Evolutionary conservation across 1,140 invertebrate genomes (phyloP).

Genomic region (Solen grandis): DNA sequence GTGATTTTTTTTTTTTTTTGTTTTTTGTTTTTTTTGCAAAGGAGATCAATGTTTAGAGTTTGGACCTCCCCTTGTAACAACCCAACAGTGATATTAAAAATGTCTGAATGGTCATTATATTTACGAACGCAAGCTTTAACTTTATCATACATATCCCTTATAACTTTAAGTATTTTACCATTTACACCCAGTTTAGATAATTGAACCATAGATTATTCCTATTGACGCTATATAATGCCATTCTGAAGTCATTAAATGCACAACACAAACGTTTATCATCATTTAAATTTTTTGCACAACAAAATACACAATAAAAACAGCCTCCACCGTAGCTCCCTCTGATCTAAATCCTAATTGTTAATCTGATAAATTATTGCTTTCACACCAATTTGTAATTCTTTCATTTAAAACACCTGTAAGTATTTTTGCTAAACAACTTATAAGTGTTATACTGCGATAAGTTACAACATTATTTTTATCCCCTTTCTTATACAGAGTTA

Average conservation of each 20-base stretch:
- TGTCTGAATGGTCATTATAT: no score
- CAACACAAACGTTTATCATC: neutral
- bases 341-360: conserved; percentile 51
- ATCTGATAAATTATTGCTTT: conserved; percentile 32
- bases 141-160: no score
- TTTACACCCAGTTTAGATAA: neutral
- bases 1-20: no score
- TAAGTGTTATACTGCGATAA: conserved; percentile 50
- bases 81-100: no score
- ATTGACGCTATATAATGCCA: conserved; percentile 11
- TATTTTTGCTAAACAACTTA: conserved; percentile 49
- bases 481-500: conserved; percentile 49
- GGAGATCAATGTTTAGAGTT: no score
- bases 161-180: no score
- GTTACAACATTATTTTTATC: conserved; percentile 29
- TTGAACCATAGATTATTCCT: conserved; percentile 10
- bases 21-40: no score
- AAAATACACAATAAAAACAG: conserved; percentile 45
- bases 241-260: conserved; percentile 27
- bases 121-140: no score
- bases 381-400: conserved; percentile 35
- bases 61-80: no score
- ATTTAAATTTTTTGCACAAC: conserved; percentile 24
- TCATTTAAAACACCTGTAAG: conserved; percentile 51
- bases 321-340: conserved; percentile 40